Base-by-base conservation (phyloP, 2,113 vertebrate genomes). In the Ardeotis arabs region DNA sequence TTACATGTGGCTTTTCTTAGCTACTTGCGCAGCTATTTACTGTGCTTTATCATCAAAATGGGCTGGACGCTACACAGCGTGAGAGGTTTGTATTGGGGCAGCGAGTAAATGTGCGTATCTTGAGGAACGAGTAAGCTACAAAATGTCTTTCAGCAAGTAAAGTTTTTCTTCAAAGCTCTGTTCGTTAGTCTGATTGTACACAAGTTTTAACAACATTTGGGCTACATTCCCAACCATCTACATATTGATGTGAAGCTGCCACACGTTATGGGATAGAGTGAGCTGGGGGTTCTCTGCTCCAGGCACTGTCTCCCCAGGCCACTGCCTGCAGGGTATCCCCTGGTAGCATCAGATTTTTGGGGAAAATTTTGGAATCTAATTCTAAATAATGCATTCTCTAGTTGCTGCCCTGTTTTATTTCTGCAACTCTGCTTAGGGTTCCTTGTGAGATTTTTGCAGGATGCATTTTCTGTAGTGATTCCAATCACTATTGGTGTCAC, bases 201-300 rank as follows among this genome's bases (percentile, higher is more conserved):
- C 12, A 24, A 37, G 27, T 72, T 77, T 53, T 53, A 82, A 73
- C 14, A 53, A 59, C 63, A 19, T 44, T 33, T 68, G 20, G 44
- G 53, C 64, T 59, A 18, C 1, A 1, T 16, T 85, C 55, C 53
- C n/a, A 85, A 7, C 4, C 7, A 8, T 44, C 31, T 41, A 8
- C 4, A 7, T 47, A 63, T 35, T 84, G 59, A 37, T 4, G 8
- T 77, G 69, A 72, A 84, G 45, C 31, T 66, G 50, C 56, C 1
- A 3, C 2, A 4, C 25, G 19, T 47, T 18, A 22, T 6, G 12
- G 22, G 49, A 7, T 37, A 69, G 37, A n/a, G 60, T 0, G 3
- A 74, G 17, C 29, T 69, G 25, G 2, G 10, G 24, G 10, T 33
- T 35, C 35, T 11, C 9, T 37, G 18, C 35, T 69, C 35, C n/a